These are phyloP conservation scores for Anas flavirostris DNA, from an alignment of 2,797 vertebrate genomes.

Conservation along the genomic window DNA sequence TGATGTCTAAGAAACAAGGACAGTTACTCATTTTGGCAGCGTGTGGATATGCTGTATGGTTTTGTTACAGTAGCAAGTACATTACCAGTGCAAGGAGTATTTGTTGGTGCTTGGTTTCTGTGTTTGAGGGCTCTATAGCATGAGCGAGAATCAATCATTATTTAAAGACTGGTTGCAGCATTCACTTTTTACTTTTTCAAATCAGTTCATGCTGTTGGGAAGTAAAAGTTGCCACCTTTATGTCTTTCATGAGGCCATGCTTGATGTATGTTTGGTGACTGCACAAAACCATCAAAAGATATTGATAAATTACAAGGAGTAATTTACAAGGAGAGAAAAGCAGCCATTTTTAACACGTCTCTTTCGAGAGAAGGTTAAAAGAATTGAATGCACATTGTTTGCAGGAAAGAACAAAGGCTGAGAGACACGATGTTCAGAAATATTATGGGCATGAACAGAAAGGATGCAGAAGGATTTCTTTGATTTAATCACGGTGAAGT, in stretches of 20 bases:
- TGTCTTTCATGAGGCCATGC: not conserved
- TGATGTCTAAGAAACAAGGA: not conserved
- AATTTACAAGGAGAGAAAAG: too few species aligned
- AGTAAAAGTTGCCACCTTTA: not conserved
- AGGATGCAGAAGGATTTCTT: not conserved
- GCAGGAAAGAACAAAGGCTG: not conserved
- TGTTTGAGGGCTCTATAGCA: not conserved
- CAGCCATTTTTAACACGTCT: not conserved
- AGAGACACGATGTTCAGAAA: not conserved
- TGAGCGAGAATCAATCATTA: not conserved
- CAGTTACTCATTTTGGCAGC: not conserved
- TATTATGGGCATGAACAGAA: not conserved
- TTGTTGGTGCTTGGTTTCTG: conserved; percentile 5
- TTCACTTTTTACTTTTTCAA: not conserved
- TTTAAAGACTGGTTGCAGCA: not conserved
- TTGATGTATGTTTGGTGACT: not conserved
- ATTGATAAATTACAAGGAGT: not conserved
- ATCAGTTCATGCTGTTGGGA: not conserved
- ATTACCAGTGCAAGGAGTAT: not conserved
- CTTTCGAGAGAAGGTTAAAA: not conserved
- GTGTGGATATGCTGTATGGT: not conserved
- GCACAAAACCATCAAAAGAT: not conserved
- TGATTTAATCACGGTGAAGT: not conserved
- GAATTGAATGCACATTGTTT: not conserved
- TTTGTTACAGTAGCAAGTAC: not conserved